phyloP scores from a whole-genome alignment of 1,140 invertebrate genomes.

The Drosophila mauritiana region DNA sequence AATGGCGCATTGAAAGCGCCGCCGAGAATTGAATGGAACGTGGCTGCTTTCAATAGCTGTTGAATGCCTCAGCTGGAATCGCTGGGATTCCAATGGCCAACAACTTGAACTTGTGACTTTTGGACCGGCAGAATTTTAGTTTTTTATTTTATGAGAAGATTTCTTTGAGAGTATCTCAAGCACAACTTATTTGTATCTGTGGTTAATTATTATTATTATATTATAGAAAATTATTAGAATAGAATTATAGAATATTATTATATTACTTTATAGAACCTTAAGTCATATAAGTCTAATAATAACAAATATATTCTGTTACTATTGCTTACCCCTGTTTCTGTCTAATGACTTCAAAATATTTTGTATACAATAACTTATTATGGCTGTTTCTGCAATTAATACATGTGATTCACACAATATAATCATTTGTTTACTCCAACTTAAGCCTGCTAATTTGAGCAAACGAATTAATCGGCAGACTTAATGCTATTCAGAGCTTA shows the following conservation, averaged over 20 bases:
- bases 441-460: constrained; percentile 1
- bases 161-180: no score
- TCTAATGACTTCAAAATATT: no score
- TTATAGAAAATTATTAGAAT: no score
- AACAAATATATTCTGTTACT: no score
- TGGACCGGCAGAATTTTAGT: constrained; percentile 1
- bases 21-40: constrained; percentile 39
- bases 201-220: no score
- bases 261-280: neutral
- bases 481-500: neutral
- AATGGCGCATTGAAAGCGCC: constrained; percentile 57
- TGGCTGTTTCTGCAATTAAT: neutral
- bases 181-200: no score
- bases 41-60: constrained; percentile 68
- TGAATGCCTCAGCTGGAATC: constrained; percentile 49
- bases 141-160: constrained; percentile 2
- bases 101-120: constrained; percentile 54
- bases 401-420: neutral
- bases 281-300: no score
- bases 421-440: constrained; percentile 14
- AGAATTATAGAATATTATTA: no score
- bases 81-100: constrained; percentile 35
- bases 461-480: constrained; percentile 4
- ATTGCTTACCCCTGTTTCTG: no score
- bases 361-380: no score